Conservation (phyloP, 2,888 invertebrate species). For the Sphaerophoria taeniata region DNA sequence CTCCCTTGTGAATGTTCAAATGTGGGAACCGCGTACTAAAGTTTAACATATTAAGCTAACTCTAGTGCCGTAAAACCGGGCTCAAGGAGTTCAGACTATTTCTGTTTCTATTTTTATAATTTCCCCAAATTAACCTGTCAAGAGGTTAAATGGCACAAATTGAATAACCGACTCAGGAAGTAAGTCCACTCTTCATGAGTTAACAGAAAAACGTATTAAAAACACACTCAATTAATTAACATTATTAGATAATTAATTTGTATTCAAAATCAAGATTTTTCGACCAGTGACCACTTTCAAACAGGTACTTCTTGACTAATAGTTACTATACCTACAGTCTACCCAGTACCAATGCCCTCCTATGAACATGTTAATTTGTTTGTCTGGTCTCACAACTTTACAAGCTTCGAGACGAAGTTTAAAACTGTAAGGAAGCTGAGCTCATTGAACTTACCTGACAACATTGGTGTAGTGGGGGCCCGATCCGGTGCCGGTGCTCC, state of each 20-base stretch:
- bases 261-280: background rate
- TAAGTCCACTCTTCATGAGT: background rate
- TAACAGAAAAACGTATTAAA: background rate
- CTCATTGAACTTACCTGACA: constrained; percentile 79
- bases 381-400: background rate
- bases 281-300: background rate
- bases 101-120: too few species aligned
- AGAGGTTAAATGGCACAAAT: too few species aligned
- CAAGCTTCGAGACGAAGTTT: background rate
- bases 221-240: background rate
- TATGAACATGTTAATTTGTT: background rate
- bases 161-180: background rate
- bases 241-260: background rate
- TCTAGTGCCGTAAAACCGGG: too few species aligned
- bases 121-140: too few species aligned
- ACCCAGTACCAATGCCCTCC: background rate
- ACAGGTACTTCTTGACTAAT: background rate
- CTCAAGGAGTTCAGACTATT: too few species aligned
- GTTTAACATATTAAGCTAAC: too few species aligned
- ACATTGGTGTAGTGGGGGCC: constrained; percentile 82
- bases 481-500: constrained; percentile 83
- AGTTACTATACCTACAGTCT: too few species aligned
- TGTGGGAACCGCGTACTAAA: too few species aligned
- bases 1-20: too few species aligned
- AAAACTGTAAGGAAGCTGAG: constrained; percentile 34